Conservation (phyloP, 2,113 vertebrate genomes). For the Narcine bancroftii region DNA sequence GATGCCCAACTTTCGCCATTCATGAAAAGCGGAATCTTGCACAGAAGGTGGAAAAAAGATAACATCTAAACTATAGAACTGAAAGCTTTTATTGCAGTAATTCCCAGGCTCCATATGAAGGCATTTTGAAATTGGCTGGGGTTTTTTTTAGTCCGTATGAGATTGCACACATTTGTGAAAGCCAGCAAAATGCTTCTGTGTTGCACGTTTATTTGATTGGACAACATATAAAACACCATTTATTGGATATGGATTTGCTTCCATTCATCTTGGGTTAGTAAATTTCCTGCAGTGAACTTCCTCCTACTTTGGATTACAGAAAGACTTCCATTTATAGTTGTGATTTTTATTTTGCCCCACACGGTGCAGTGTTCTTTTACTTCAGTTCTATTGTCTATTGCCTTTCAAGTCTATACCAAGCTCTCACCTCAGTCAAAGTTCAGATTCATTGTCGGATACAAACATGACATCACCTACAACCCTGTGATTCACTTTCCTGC, state of each 20-base stretch:
- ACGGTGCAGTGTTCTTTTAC: not conserved
- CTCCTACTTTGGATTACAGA: not conserved
- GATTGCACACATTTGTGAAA: not conserved
- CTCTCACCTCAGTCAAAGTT: too few relatives aligned
- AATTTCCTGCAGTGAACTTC: not conserved
- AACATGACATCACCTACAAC: too few relatives aligned
- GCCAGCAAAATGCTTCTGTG: not conserved
- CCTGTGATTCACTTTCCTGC: too few relatives aligned
- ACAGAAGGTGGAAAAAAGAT: too few relatives aligned
- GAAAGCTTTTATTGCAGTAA: not conserved
- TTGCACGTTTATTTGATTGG: not conserved
- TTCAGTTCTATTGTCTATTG: too few relatives aligned
- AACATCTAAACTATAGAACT: too few relatives aligned
- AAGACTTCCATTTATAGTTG: not conserved
- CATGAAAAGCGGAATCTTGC: too few relatives aligned
- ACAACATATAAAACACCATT: not conserved
- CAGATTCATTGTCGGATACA: too few relatives aligned
- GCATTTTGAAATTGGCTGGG: not conserved
- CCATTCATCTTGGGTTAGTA: not conserved
- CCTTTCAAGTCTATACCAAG: too few relatives aligned
- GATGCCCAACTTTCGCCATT: too few relatives aligned
- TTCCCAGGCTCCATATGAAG: not conserved
- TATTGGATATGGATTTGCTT: not conserved
- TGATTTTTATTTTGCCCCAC: too few relatives aligned
- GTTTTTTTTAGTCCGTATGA: not conserved